Percentiles rank a stretch among this genome's conserved stretches.
Conservation (phyloP, 2,797 vertebrate species). For the Neosilurus mollespiculum region DNA sequence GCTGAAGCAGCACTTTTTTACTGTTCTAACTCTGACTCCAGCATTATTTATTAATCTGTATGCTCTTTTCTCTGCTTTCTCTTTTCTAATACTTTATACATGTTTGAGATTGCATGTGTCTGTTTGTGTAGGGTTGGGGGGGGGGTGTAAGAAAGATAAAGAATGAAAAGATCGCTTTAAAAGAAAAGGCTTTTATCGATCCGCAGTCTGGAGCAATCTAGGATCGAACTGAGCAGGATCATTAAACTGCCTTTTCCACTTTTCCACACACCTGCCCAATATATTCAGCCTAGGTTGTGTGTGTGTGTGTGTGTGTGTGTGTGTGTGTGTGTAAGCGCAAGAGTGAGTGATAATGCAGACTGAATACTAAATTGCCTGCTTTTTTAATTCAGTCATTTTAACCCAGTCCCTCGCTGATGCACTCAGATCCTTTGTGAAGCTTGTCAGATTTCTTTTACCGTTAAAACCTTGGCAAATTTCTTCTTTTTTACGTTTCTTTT, state of each 20-base stretch:
- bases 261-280: slow-evolving; percentile 21
- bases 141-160: neutral
- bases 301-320: neutral
- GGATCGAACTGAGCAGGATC: slow-evolving; percentile 17
- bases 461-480: neutral
- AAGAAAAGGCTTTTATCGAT: slow-evolving; percentile 14
- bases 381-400: neutral
- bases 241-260: slow-evolving; percentile 37
- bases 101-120: neutral
- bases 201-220: slow-evolving; percentile 1
- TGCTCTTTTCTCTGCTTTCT: slow-evolving; percentile 3
- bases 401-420: neutral
- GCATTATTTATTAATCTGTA: slow-evolving; percentile 36
- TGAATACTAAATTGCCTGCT: slow-evolving; percentile 42
- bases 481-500: neutral
- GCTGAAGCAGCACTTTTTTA: slow-evolving; percentile 26
- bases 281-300: neutral
- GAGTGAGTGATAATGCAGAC: neutral
- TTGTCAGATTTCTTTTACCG: neutral
- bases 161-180: neutral
- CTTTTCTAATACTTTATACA: neutral
- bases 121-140: neutral
- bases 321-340: neutral
- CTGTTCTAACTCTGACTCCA: neutral
- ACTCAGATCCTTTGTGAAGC: neutral